Evolutionary conservation across 2,797 vertebrate species (phyloP), one percentile per base, ranked within the genome.

Genomic region (Alectoris magna): DNA sequence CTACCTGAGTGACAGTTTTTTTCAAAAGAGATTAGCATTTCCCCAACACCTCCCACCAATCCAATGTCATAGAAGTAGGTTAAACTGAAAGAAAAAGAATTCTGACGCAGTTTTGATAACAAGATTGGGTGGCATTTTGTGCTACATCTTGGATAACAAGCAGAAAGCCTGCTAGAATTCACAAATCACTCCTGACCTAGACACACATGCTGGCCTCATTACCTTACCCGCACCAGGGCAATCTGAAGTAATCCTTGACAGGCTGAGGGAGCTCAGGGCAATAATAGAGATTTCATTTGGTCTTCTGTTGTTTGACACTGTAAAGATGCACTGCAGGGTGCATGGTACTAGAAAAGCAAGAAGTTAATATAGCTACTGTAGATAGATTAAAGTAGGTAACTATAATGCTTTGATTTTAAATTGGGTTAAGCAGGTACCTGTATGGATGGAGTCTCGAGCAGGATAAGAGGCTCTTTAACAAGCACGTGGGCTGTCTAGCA

Each of bases 61-160:
- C 69, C 84, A 91, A 84, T 70, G 74, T 84, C 86, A 29, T 58
- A 66, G 51, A 95, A 95, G 89, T 87, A 87, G 94, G 92, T 74
- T 91, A 84, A 89, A 76, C 72, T 76, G 1, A 89, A 95, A 56
- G n/a, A 53, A 94, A 95, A 84, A 84, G 76, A 70, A 53, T 60
- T 60, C 69, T 92, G 93, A 95, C 3, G 19, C 26, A 74, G 73
- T 67, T 91, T 86, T 84, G 74, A 60, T 88, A 56, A 79, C 41
- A 63, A 41, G 60, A 75, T 9, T 19, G 86, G 29, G 76, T 41
- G 89, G 75, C 11, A 11, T 38, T 41, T 64, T 55, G 55, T 87
- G 80, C 38, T 67, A 36, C 41, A 53, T 84, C 68, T 68, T 38
- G 29, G 87, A 67, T 29, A 93, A 88, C 70, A 91, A 87, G 62